Percentiles rank a stretch among this genome's conserved stretches.
Conservation (phyloP, 2,113 vertebrate genomes). For the Hiodon tergisus region DNA sequence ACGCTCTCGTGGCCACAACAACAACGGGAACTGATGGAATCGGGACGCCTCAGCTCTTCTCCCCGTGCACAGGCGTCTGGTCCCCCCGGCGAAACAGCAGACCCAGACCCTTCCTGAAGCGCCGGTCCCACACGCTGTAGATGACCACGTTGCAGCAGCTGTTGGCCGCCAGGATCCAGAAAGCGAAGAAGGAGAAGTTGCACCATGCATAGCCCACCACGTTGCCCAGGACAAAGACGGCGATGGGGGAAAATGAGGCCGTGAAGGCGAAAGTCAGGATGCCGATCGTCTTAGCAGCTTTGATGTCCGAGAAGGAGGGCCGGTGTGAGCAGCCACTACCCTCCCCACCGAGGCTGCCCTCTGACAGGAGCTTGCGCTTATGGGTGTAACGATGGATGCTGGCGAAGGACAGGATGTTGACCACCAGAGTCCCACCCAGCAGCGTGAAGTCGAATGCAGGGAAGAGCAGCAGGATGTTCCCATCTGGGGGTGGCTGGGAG, state of each 20-base stretch:
- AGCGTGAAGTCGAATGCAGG: constrained; percentile 70
- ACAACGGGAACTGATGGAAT: neutral
- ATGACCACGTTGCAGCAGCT: constrained; percentile 80
- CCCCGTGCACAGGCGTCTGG: constrained; percentile 40
- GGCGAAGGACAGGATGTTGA: constrained; percentile 70
- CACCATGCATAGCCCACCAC: constrained; percentile 74
- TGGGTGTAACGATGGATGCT: constrained; percentile 62
- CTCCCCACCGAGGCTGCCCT: constrained; percentile 47
- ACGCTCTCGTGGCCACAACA: neutral
- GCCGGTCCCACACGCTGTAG: constrained; percentile 70
- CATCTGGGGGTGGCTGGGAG: constrained; percentile 39
- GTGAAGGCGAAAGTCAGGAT: constrained; percentile 73
- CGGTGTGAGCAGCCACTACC: constrained; percentile 43
- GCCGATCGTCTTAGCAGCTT: constrained; percentile 75
- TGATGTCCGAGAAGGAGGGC: constrained; percentile 73
- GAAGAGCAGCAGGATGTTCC: constrained; percentile 68
- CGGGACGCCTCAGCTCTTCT: constrained; percentile 48
- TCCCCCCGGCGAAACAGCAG: constrained; percentile 61
- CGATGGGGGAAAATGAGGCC: constrained; percentile 69
- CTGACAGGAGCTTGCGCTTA: constrained; percentile 64
- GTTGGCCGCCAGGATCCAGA: constrained; percentile 76
- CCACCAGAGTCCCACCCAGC: constrained; percentile 60
- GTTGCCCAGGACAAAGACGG: constrained; percentile 71
- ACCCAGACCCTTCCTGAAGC: constrained; percentile 68
- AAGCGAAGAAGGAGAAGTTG: constrained; percentile 76